Evolutionary conservation across 2,888 invertebrate genomes (phyloP).

Genomic region (Callinectes sapidus): DNA sequence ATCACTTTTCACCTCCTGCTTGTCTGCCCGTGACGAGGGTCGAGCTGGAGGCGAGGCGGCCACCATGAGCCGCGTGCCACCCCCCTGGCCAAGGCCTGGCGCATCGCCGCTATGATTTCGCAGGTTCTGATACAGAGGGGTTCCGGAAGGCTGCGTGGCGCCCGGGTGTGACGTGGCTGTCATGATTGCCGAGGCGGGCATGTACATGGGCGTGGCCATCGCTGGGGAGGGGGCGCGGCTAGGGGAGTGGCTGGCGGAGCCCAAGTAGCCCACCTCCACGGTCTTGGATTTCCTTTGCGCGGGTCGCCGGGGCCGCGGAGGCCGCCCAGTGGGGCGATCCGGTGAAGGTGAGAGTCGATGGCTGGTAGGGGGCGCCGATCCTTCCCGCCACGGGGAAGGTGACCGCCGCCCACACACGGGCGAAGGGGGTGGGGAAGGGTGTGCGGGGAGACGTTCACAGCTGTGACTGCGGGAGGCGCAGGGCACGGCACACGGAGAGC

Average conservation of each 20-base stretch:
- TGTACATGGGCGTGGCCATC: not conserved
- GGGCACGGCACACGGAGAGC: not conserved
- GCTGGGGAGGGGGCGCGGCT: not conserved
- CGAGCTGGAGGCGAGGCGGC: not conserved
- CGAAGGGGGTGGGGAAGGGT: constrained; percentile 54
- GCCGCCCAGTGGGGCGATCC: constrained; percentile 52
- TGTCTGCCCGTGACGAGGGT: not conserved
- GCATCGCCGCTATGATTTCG: not conserved
- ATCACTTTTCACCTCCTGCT: constrained; percentile 40
- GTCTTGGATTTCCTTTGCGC: constrained; percentile 59
- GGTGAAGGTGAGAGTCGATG: constrained; percentile 53
- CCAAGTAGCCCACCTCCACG: constrained; percentile 59
- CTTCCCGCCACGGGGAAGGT: constrained; percentile 55
- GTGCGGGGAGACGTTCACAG: constrained; percentile 56
- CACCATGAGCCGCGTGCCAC: not conserved
- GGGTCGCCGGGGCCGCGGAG: constrained; percentile 61
- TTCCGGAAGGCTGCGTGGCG: not conserved
- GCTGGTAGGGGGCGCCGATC: constrained; percentile 44
- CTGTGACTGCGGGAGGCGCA: constrained; percentile 48
- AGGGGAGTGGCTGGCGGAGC: not conserved
- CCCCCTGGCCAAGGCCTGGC: not conserved
- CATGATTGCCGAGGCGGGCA: constrained; percentile 8
- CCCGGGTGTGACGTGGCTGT: not conserved
- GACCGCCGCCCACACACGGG: constrained; percentile 56
- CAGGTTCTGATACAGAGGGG: constrained; percentile 10